A percentile compares a stretch with the other conserved stretches of the same genome.
phyloP scores from a whole-genome alignment of 2,888 invertebrate species.

The Drosophila austrosaltans region DNA sequence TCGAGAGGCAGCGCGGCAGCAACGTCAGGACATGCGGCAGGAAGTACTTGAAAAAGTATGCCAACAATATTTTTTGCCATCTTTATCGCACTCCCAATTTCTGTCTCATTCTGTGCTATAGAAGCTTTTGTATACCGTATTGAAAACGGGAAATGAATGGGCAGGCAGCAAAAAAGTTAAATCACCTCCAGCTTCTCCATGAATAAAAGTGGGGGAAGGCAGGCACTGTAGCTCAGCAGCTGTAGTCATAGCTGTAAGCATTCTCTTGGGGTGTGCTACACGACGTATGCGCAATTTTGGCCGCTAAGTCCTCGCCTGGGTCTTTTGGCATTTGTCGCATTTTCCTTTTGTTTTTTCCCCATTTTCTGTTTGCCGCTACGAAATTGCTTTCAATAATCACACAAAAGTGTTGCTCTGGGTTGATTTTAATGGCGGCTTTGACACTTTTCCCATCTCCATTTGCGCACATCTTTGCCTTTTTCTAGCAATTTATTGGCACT shows the following conservation, averaged over 20 bases:
- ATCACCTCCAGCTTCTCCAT: conserved; percentile 67
- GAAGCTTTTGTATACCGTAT: conserved; percentile 61
- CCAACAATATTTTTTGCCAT: conserved; percentile 67
- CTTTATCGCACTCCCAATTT: conserved; percentile 1
- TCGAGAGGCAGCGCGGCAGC: conserved; percentile 17
- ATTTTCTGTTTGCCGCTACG: conserved; percentile 47
- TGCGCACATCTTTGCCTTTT: not conserved
- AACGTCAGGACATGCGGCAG: conserved; percentile 41
- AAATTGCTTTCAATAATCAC: conserved; percentile 58
- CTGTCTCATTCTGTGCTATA: conserved; percentile 21
- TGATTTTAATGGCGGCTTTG: conserved; percentile 43
- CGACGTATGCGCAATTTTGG: conserved; percentile 62
- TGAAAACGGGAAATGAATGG: conserved; percentile 70
- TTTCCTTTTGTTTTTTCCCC: conserved; percentile 49
- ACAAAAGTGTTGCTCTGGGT: conserved; percentile 44
- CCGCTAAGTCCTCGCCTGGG: conserved; percentile 48
- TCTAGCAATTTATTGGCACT: conserved; percentile 33
- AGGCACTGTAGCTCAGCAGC: conserved; percentile 10
- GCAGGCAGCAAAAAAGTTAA: conserved; percentile 69
- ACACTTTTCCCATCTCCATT: conserved; percentile 2
- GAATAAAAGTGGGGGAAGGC: conserved; percentile 31
- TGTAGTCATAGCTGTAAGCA: conserved; percentile 23
- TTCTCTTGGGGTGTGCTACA: conserved; percentile 23
- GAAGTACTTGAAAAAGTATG: conserved; percentile 76
- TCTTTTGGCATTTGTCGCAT: conserved; percentile 59